Conservation (phyloP, 2,888 invertebrate genomes). For the Lissocephala sabroskyi region DNA sequence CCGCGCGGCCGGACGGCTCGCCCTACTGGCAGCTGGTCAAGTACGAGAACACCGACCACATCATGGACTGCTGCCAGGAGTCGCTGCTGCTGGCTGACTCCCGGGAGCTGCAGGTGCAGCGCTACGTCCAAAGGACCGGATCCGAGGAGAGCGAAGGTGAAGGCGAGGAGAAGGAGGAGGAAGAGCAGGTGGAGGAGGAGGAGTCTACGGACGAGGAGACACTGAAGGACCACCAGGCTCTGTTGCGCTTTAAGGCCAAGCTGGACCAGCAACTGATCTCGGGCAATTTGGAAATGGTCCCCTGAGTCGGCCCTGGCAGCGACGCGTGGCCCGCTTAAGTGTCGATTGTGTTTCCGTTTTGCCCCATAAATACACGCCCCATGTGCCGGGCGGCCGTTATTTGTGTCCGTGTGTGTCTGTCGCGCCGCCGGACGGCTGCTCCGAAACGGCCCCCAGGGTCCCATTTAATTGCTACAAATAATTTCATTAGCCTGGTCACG, state of each 20-base stretch:
- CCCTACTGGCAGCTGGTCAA: slow-evolving; percentile 1
- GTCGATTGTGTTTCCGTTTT: neutral
- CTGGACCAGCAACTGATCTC: too few species aligned
- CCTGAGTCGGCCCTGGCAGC: too few species aligned
- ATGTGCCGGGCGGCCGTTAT: neutral
- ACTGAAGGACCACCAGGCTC: neutral
- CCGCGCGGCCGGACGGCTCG: accelerated
- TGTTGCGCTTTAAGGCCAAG: too few species aligned
- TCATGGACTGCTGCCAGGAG: slow-evolving; percentile 21
- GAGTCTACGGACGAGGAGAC: neutral
- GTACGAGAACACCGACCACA: neutral
- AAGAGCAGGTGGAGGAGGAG: neutral
- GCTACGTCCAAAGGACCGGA: too few species aligned
- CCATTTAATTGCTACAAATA: slow-evolving; percentile 50
- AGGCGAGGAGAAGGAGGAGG: neutral
- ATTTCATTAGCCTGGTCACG: slow-evolving; percentile 41
- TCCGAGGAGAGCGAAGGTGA: too few species aligned
- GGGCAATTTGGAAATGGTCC: too few species aligned
- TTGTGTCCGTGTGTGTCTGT: neutral
- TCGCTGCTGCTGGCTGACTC: too few species aligned
- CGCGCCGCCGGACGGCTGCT: slow-evolving; percentile 3
- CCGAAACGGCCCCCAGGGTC: slow-evolving; percentile 42
- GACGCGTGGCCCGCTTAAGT: neutral
- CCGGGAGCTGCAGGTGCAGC: neutral
- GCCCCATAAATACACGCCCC: neutral